phyloP scores from a whole-genome alignment of 2,888 invertebrate species.

The Apantesis nais region DNA sequence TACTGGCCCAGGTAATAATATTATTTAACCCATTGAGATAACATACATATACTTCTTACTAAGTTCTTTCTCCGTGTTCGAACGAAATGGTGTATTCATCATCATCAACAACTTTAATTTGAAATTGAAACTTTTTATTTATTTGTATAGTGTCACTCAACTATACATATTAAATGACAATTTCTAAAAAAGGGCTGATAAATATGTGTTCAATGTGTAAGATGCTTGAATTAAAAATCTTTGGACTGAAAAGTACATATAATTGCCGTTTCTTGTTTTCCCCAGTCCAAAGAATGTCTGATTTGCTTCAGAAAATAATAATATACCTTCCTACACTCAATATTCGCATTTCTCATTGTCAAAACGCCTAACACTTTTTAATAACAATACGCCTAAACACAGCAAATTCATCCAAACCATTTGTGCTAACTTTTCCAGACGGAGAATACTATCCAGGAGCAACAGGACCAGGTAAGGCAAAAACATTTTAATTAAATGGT shows the following conservation, averaged over 20 bases:
- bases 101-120: too few species aligned
- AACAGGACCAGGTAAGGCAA: constrained; percentile 26
- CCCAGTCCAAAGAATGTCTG: not conserved
- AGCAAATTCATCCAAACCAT: constrained; percentile 22
- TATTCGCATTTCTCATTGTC: not conserved
- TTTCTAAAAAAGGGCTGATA: not conserved
- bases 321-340: not conserved
- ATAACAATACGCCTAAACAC: constrained; percentile 23
- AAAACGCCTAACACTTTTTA: constrained; percentile 27
- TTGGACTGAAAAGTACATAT: not conserved
- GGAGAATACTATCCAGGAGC: constrained; percentile 27
- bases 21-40: not conserved
- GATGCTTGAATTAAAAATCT: not conserved
- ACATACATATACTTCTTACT: not conserved
- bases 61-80: not conserved
- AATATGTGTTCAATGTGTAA: not conserved
- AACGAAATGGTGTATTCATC: not conserved
- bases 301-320: not conserved
- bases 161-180: not conserved
- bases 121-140: too few species aligned
- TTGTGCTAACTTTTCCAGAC: constrained; percentile 34
- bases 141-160: too few species aligned
- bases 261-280: not conserved
- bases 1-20: constrained; percentile 39
- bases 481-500: constrained; percentile 12